Evolutionary conservation across 2,888 invertebrate species (phyloP).

Genomic region (Campoplex capitator): DNA sequence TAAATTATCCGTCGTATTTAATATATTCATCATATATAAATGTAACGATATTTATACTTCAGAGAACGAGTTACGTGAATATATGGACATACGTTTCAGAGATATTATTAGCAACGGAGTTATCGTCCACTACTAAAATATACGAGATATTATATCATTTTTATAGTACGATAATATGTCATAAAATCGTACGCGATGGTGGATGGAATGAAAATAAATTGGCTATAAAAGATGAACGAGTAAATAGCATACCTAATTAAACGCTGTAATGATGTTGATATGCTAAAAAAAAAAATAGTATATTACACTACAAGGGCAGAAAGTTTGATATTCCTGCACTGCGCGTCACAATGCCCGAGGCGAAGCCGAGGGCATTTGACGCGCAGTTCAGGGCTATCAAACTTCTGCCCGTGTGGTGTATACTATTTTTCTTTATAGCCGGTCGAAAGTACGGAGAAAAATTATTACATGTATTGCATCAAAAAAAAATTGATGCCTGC

Average conservation of each 20-base stretch:
- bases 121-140: constrained; percentile 41
- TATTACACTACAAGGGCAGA: too few species aligned
- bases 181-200: constrained; percentile 14
- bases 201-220: constrained; percentile 35
- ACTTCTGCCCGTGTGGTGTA: too few species aligned
- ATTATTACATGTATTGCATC: too few species aligned
- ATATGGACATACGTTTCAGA: constrained; percentile 7
- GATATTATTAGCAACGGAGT: constrained; percentile 35
- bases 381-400: too few species aligned
- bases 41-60: constrained; percentile 23
- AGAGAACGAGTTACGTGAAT: constrained; percentile 13
- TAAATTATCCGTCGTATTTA: constrained; percentile 23
- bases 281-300: not conserved
- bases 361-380: too few species aligned
- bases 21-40: constrained; percentile 24
- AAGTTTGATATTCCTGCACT: too few species aligned
- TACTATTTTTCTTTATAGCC: too few species aligned
- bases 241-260: constrained; percentile 35
- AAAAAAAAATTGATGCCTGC: too few species aligned
- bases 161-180: constrained; percentile 42
- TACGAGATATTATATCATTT: constrained; percentile 47
- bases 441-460: too few species aligned
- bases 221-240: constrained; percentile 22
- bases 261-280: not conserved
- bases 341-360: too few species aligned